Evolutionary conservation across 1,140 invertebrate genomes (phyloP).

Genomic region (Drosophila orena): DNA sequence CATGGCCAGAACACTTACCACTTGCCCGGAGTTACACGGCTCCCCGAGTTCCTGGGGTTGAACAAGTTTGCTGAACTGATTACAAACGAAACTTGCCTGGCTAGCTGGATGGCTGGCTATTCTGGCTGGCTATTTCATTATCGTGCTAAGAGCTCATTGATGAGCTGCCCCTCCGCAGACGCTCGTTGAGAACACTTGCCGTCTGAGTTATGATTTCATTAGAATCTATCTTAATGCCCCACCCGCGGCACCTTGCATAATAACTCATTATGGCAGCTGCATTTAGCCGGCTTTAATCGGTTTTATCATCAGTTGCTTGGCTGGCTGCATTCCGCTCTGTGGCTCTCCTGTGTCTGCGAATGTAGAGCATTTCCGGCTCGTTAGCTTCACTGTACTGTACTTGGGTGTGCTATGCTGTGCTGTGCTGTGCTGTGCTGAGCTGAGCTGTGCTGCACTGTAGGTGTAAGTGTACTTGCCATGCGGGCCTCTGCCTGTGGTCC

Average conservation of each 20-base stretch:
- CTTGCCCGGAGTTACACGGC: neutral
- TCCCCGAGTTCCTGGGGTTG: conserved; percentile 6
- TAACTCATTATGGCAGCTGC: conserved; percentile 54
- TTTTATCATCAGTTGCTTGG: conserved; percentile 56
- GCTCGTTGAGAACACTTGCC: conserved; percentile 35
- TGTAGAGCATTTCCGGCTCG: conserved; percentile 81
- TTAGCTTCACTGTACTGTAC: conserved; percentile 45
- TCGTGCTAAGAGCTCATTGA: conserved; percentile 28
- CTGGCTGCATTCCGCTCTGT: conserved; percentile 24
- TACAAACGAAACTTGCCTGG: conserved; percentile 41
- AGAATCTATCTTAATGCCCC: conserved; percentile 14
- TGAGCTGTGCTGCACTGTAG: neutral
- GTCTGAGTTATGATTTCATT: conserved; percentile 52
- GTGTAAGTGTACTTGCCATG: conserved; percentile 37
- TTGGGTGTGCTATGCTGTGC: neutral
- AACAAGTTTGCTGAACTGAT: conserved; percentile 40
- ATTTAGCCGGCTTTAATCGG: conserved; percentile 62
- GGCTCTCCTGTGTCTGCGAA: conserved; percentile 38
- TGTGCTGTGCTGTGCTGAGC: neutral
- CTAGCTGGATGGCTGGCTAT: neutral
- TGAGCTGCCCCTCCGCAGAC: conserved; percentile 1
- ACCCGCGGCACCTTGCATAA: conserved; percentile 29
- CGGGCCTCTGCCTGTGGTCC: conserved; percentile 37
- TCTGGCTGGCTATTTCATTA: conserved; percentile 21
- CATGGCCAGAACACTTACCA: conserved; percentile 24